These are phyloP conservation scores for Ranitomeya imitator DNA, from an alignment of 2,113 vertebrate genomes.

Conservation along the genomic window DNA sequence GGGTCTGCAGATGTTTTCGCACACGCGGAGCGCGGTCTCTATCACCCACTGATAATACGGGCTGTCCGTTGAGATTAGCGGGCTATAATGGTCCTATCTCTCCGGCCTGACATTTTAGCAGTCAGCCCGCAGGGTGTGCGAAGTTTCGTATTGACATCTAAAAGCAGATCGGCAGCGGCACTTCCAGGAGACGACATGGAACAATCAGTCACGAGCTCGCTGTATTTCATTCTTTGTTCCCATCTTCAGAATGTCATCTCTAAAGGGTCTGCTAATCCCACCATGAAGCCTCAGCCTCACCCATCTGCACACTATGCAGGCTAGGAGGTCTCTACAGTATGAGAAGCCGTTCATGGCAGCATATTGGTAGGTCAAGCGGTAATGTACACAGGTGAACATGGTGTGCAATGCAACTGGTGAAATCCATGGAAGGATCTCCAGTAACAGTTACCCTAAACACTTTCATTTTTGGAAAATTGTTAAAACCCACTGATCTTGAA, in stretches of 20 bases:
- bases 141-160: slow-evolving; percentile 66
- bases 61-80: slow-evolving; percentile 44
- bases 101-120: slow-evolving; percentile 69
- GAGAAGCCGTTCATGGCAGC: not conserved
- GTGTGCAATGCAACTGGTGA: not conserved
- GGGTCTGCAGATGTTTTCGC: not conserved
- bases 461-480: not conserved
- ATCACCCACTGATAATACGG: slow-evolving; percentile 67
- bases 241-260: slow-evolving; percentile 64
- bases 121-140: slow-evolving; percentile 67
- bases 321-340: not conserved
- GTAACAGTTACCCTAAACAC: not conserved
- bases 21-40: slow-evolving; percentile 45
- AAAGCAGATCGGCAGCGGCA: slow-evolving; percentile 61
- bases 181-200: slow-evolving; percentile 62
- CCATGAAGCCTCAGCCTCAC: slow-evolving; percentile 62
- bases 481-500: not conserved
- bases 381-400: not conserved
- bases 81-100: slow-evolving; percentile 60
- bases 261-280: slow-evolving; percentile 65
- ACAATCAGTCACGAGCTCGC: slow-evolving; percentile 70
- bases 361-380: not conserved
- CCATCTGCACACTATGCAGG: slow-evolving; percentile 54
- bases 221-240: slow-evolving; percentile 71
- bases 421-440: not conserved